Base-by-base conservation (phyloP, 1,140 invertebrate species). In the Pygmarrhopalites habei region DNA sequence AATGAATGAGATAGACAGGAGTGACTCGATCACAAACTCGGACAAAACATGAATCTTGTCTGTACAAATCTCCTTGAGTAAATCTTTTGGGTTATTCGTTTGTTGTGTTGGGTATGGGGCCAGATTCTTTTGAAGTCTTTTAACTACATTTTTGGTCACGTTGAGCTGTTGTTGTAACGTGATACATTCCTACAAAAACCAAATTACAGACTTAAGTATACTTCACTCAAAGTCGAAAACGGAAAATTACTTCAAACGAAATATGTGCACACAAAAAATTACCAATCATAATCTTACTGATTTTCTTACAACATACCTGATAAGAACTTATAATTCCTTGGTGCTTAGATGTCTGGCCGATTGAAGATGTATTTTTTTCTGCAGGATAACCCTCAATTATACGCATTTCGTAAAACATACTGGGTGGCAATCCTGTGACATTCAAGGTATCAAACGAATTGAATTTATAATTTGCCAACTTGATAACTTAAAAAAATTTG, bases 151-250 rank as follows among this genome's bases (percentile, higher is more conserved):
- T 60, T 83, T 79, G 10, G 89, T 82, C 4, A 88, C 78, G 72
- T 90, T 90, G 44, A 89, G 76, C 75, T 91, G 88, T 62, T 87
- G 83, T 77, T 90, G 88, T 49, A 88, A 82, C 67, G 84, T 82
- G 63, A 89, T 80, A 70, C 88, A 89, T 72, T 90, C 87, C 79
- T 86, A 41, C 39, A 41, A 41, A 41, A 41, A n/a, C n/a, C n/a
- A n/a, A n/a, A n/a, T n/a, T n/a, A n/a, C n/a, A n/a, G n/a, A n/a
- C n/a, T n/a, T n/a, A n/a, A n/a, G 35, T n/a, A 2, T 30, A 55
- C 0, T n/a, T n/a, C n/a, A n/a, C n/a, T n/a, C n/a, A n/a, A 17
- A 28, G 23, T 28, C 7, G 35, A 32, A 26, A 56, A 30, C 17
- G 23, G 10, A 39, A 35, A 4, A 32, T 32, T 2, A 41, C 15